Evolutionary conservation across 2,113 vertebrate genomes (phyloP), one percentile per base, ranked within the genome.

Genomic region (Mola mola): DNA sequence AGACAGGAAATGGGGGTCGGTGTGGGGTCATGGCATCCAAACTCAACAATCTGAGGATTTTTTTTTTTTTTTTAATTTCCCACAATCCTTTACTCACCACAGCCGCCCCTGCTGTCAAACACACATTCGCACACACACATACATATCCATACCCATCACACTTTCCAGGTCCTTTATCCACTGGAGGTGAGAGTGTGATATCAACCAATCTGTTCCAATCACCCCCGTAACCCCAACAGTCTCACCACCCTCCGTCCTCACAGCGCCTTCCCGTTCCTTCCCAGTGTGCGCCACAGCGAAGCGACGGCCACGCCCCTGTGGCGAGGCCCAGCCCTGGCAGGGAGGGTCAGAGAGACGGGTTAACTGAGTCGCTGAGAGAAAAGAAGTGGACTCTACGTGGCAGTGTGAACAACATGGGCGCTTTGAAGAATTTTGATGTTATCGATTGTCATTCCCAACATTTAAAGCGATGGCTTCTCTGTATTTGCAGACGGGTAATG

Each of bases 1-100:
- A 84, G 84, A 72, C 81, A 86, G 85, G 85, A 88, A 89, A 83
- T 88, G 76, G 84, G 82, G 88, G 85, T 89, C 85, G 61, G 21
- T 4, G 68, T 11, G 58, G 60, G 81, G 87, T 89, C 85, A 75
- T 4, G 63, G 66, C 67, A 4, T 65, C 75, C 79, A 69, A 81
- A 88, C 75, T 78, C 74, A 58, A 56, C 73, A 78, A 64, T 69
- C 43, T 59, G 58, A 72, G 72, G 79, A 81, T 86, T 87, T 83
- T 69, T 66, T 79, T 38, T 37, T n/a, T 16, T 16, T 38, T 38
- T 2, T 15, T 38, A 4, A 51, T 84, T 77, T 68, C 63, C 44
- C 72, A 72, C 81, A 78, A 80, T 75, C 49, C 62, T 52, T 60
- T 22, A 48, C 69, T 65, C 70, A 17, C 64, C 28, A n/a, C 57